Evolutionary conservation across 2,113 vertebrate species (phyloP), one percentile per base, ranked within the genome.

Genomic region (Neogobius melanostomus): DNA sequence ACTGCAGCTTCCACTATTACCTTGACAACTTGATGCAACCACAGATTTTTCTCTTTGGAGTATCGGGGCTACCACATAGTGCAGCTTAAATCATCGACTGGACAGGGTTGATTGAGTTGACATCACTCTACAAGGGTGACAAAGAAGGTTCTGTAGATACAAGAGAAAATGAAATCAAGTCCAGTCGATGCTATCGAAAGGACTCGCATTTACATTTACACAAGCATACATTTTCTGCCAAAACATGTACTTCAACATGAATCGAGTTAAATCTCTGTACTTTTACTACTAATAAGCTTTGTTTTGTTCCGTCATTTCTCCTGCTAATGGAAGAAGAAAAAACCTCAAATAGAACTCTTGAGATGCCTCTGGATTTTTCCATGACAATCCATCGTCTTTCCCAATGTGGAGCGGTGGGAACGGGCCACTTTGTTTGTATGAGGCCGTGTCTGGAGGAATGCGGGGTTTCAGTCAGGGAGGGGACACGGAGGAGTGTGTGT

Each of bases 361-460:
- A 91, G 84, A 91, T 85, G 84, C 84, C 85, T 82, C 77, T 3
- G 75, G 76, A 79, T 86, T 87, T 90, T 90, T 89, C 86, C 86
- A 88, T 85, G 81, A 89, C 90, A 91, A 85, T 81, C 82, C 74
- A 74, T 80, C 62, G 72, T 71, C 73, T 90, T 87, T 89, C 86
- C 87, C 88, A 90, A 87, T 78, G 82, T 50, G 0, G 73, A 71
- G 76, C 5, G 81, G 88, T 90, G 90, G 90, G 90, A 90, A 89
- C 86, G 46, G 84, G 81, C 81, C 76, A 88, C 83, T 91, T 90
- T 91, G 88, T 90, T 90, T 88, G 86, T 82, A 82, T 42, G 81
- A 87, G 87, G 87, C 59, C 11, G 86, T 86, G 85, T 87, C 84
- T 88, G 81, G 86, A 89, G 86, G 87, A 91, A 91, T 91, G 87